A percentile compares a stretch with the other conserved stretches of the same genome.
These are phyloP conservation scores for Papilio xuthus DNA, from an alignment of 1,140 invertebrate genomes.

Conservation along the genomic window DNA sequence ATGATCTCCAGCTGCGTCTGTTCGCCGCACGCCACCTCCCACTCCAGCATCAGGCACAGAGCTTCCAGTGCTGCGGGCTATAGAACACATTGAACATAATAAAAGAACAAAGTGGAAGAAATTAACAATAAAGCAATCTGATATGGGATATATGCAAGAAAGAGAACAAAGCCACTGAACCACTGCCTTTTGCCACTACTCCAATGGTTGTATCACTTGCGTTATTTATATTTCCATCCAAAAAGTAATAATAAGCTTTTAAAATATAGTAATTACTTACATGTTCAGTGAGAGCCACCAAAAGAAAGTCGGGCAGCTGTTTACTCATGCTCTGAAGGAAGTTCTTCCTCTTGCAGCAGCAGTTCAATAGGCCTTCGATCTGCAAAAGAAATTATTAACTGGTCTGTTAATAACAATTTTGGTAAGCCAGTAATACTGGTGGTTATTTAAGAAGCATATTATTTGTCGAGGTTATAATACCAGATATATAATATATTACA, in stretches of 20 bases:
- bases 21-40: slow-evolving; percentile 83
- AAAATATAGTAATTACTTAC: slow-evolving; percentile 57
- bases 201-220: neutral
- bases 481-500: neutral
- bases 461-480: too few relatives aligned
- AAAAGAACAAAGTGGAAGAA: neutral
- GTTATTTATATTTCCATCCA: neutral
- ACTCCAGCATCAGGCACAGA: slow-evolving; percentile 91
- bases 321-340: slow-evolving; percentile 88
- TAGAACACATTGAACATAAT: slow-evolving; percentile 41
- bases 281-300: slow-evolving; percentile 89
- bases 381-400: slow-evolving; percentile 63
- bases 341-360: slow-evolving; percentile 90
- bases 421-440: neutral
- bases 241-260: neutral
- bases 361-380: slow-evolving; percentile 87
- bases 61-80: slow-evolving; percentile 85
- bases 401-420: neutral
- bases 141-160: neutral
- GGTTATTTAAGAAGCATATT: neutral
- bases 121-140: neutral
- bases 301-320: slow-evolving; percentile 87
- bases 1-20: slow-evolving; percentile 90
- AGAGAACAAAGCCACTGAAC: neutral
- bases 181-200: neutral